These are phyloP conservation scores for Eueremaeus valkanovi DNA, from an alignment of 2,888 invertebrate species.

Conservation along the genomic window DNA sequence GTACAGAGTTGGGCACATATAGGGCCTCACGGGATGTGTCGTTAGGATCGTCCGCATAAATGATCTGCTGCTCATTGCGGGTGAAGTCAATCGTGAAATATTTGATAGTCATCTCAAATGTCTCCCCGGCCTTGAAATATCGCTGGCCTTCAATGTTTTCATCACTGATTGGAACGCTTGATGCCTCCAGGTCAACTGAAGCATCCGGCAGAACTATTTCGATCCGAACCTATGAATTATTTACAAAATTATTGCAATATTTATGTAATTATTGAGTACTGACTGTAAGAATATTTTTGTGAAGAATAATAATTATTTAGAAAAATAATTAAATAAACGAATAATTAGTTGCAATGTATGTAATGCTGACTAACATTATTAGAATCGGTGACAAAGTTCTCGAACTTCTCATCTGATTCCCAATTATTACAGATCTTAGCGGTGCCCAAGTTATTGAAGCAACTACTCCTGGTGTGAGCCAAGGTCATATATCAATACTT, in stretches of 20 bases:
- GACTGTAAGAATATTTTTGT: neutral
- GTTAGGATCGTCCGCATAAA: neutral
- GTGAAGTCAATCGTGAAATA: constrained; percentile 8
- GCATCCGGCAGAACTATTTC: too few species aligned
- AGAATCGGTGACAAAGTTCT: neutral
- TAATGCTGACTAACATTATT: neutral
- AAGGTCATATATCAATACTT: neutral
- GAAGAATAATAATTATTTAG: neutral
- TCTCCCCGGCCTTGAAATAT: too few species aligned
- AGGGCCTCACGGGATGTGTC: neutral
- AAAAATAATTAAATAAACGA: too few species aligned
- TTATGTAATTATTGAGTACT: too few species aligned
- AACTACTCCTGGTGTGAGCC: neutral
- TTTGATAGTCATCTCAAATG: neutral
- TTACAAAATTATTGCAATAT: too few species aligned
- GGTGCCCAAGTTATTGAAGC: neutral
- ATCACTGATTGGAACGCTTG: too few species aligned
- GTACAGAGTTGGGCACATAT: constrained; percentile 25
- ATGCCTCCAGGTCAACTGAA: too few species aligned
- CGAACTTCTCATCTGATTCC: neutral
- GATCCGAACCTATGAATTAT: too few species aligned
- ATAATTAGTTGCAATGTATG: neutral
- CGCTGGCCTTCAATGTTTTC: too few species aligned
- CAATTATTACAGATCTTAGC: neutral
- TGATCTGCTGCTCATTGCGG: neutral